These are phyloP conservation scores for Odontamblyopus rebecca DNA, from an alignment of 2,797 vertebrate genomes.

Conservation along the genomic window DNA sequence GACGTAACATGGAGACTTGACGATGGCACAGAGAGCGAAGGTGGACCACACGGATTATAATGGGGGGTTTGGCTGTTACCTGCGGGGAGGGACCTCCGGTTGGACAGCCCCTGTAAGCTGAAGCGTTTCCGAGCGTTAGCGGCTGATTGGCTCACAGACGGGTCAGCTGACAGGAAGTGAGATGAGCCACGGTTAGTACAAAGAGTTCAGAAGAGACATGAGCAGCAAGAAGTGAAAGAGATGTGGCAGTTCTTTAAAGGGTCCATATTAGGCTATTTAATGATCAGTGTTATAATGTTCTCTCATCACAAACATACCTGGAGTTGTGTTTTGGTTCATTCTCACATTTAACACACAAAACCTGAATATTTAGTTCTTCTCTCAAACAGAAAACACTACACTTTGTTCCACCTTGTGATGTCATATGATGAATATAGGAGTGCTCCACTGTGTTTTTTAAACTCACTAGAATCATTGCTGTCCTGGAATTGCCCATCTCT, in stretches of 20 bases:
- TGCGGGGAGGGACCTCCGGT: slow-evolving; percentile 90
- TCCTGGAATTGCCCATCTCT: too few relatives aligned
- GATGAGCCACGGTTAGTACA: slow-evolving; percentile 64
- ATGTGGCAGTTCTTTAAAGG: neutral
- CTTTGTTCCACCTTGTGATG: too few relatives aligned
- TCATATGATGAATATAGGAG: too few relatives aligned
- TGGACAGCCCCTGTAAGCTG: slow-evolving; percentile 93
- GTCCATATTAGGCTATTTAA: neutral
- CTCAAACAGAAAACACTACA: too few relatives aligned
- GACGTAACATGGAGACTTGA: neutral
- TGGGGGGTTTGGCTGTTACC: slow-evolving; percentile 72
- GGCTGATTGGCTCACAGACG: slow-evolving; percentile 83
- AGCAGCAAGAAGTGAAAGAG: neutral
- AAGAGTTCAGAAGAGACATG: slow-evolving; percentile 8
- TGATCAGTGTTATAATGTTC: neutral
- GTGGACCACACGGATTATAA: neutral
- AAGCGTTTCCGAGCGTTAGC: slow-evolving; percentile 92
- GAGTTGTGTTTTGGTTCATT: neutral
- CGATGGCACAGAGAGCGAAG: neutral
- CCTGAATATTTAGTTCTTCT: too few relatives aligned
- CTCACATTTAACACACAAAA: too few relatives aligned
- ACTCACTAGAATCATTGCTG: too few relatives aligned
- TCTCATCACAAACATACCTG: neutral
- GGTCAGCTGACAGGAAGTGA: slow-evolving; percentile 80
- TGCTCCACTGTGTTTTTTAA: too few relatives aligned